Base-by-base conservation (phyloP, 2,113 vertebrate species). In the Hippocampus zosterae region DNA sequence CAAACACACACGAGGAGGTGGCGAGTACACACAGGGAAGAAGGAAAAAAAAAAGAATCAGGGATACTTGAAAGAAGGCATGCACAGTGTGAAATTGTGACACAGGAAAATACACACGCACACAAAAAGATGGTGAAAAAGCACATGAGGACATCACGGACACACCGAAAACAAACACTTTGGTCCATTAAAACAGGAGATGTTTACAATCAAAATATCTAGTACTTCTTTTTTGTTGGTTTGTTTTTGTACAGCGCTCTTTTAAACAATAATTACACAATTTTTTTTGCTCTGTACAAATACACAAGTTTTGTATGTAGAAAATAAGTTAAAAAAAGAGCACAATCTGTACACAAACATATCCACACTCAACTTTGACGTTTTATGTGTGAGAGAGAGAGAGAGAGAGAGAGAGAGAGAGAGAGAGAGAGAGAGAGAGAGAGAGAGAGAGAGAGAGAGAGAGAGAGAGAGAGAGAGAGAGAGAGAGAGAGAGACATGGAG, bases 311-410 rank as follows among this genome's bases (percentile, higher is more conserved):
- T 88, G 87, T 95, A 96, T 95, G 93, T 99, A 98, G 95, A 98
- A 99, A 99, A 99, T 99, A 99, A 99, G 94, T 98, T 98, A 99
- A 94, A 94, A 95, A 94, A 92, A 95, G 91, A 96, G 92, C 94
- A 95, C 95, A 94, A 91, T 91, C 91, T 97, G 89, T 98, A 98
- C 95, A 89, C n/a, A n/a, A n/a, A n/a, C n/a, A n/a, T n/a, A n/a
- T n/a, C n/a, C n/a, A n/a, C n/a, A n/a, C n/a, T n/a, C n/a, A n/a
- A 83, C 73, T 72, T 75, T 85, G 71, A 87, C 84, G 80, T 78
- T 78, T 84, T 82, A 77, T 76, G 59, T 67, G 62, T 79, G 79
- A 33, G 5, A 5, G 33, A 33, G 33, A 33, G 33, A 33, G 33
- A 33, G 33, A 5, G 33, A 5, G 5, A 33, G 33, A 33, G 33